Conservation (phyloP, 2,888 invertebrate species). For the Bugulina stolonifera region DNA sequence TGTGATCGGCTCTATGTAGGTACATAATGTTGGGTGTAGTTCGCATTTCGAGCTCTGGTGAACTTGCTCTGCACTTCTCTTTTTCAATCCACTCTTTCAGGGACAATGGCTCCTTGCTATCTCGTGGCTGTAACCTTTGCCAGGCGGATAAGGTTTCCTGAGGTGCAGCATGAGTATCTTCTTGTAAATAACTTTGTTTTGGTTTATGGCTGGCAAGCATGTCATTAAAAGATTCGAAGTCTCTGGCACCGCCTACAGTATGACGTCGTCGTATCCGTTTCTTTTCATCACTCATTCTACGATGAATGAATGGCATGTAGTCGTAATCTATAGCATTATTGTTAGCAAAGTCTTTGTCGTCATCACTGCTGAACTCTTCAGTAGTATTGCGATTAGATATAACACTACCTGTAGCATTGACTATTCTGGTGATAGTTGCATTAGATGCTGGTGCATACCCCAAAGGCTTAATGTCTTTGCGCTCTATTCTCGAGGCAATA, state of each 20-base stretch:
- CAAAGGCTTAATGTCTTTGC: conserved; percentile 29
- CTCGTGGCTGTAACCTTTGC: conserved; percentile 48
- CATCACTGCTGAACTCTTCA: neutral
- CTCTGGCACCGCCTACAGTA: conserved; percentile 88
- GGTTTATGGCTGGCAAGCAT: conserved; percentile 34
- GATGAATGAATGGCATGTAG: neutral
- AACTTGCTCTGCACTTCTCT: conserved; percentile 10
- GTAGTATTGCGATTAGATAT: neutral
- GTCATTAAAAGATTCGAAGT: conserved; percentile 64
- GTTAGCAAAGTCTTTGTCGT: conserved; percentile 5
- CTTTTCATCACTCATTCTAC: conserved; percentile 22
- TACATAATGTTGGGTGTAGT: conserved; percentile 14
- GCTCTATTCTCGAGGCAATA: conserved; percentile 46
- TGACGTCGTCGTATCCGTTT: conserved; percentile 64
- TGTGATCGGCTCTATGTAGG: neutral
- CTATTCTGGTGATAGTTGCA: neutral
- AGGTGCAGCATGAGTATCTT: conserved; percentile 27
- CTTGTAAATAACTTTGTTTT: conserved; percentile 28
- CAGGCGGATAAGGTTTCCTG: conserved; percentile 39
- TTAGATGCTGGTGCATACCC: conserved; percentile 6
- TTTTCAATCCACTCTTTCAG: neutral
- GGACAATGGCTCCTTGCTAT: conserved; percentile 26
- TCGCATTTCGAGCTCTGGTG: neutral
- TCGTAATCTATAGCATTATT: conserved; percentile 6
- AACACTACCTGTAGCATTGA: conserved; percentile 22